phyloP scores from a whole-genome alignment of 1,140 invertebrate genomes.

The Gryon sp. region DNA sequence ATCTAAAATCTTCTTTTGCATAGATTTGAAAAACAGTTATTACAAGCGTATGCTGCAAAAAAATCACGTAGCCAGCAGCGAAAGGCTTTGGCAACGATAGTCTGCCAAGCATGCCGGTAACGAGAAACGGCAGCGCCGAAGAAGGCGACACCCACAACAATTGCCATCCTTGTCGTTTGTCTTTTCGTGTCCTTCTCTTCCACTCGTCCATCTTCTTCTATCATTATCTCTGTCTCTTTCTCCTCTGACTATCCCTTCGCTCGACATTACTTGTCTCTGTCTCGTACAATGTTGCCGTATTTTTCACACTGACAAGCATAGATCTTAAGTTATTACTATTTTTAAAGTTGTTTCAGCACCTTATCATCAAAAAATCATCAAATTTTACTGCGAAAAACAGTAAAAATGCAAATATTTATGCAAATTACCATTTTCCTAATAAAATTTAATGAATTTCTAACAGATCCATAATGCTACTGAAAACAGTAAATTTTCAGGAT shows the following conservation, averaged over 20 bases:
- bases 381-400: no score
- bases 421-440: no score
- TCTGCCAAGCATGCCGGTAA: conserved; percentile 71
- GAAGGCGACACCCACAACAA: conserved; percentile 70
- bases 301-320: conserved; percentile 30
- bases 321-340: no score
- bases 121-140: conserved; percentile 70
- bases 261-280: conserved; percentile 17
- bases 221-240: conserved; percentile 2
- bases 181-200: conserved; percentile 6
- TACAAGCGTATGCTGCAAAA: no score
- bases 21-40: no score
- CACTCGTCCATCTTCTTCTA: conserved; percentile 7
- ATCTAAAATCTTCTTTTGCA: no score
- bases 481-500: no score
- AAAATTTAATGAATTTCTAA: no score
- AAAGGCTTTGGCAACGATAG: conserved; percentile 61
- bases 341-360: no score
- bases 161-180: conserved; percentile 41
- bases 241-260: conserved; percentile 30
- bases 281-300: conserved; percentile 72
- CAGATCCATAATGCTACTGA: no score
- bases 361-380: no score
- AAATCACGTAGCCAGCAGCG: conserved; percentile 12
- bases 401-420: no score